Base-by-base conservation (phyloP, 2,888 invertebrate genomes). In the Leucozona laternaria region DNA sequence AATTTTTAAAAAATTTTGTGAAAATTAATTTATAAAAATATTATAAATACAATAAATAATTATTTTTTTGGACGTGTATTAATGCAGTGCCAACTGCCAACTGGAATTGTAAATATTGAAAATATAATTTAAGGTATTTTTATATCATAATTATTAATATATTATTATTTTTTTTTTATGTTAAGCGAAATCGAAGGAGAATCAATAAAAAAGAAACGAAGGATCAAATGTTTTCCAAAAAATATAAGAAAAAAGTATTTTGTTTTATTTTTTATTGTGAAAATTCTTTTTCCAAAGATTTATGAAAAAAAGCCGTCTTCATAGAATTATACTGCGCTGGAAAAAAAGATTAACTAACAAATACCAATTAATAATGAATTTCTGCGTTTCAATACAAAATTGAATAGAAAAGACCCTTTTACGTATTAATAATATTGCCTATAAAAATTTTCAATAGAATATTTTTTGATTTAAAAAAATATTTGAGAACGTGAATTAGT, bases 111-210 rank as follows among this genome's bases (percentile, higher is more conserved):
- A 85, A 60, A 80, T 85, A 85, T 55, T 80, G 71, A 73, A n/a
- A 68, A 60, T 40, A 85, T 73, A 73, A 58, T 45, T 78, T 73
- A 80, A 80, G 80, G 68, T 78, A 76, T 76, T 83, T 83, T 64
- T 84, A 75, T 79, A 84, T 58, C 68, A 79, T 85, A 76, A 72
- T 77, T 72, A 77, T 85, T 80, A 85, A 80, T 85, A 85, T 79
- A 79, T 76, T 66, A 71, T 76, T 66, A 76, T 76, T 71, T 81
- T 76, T 71, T 81, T 77, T 57, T 53, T 79, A 84, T 80, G 80
- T 80, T 77, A 85, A 80, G 77, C 77, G 77, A 80, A 73, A 78
- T 73, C 77, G 85, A 85, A 77, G 80, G 76, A 77, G 85, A 80
- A 72, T 78, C 43, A 80, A 80, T 17, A 66, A 66, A 66, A 85